phyloP scores from a whole-genome alignment of 2,888 invertebrate genomes.

The Melolontha melolontha region DNA sequence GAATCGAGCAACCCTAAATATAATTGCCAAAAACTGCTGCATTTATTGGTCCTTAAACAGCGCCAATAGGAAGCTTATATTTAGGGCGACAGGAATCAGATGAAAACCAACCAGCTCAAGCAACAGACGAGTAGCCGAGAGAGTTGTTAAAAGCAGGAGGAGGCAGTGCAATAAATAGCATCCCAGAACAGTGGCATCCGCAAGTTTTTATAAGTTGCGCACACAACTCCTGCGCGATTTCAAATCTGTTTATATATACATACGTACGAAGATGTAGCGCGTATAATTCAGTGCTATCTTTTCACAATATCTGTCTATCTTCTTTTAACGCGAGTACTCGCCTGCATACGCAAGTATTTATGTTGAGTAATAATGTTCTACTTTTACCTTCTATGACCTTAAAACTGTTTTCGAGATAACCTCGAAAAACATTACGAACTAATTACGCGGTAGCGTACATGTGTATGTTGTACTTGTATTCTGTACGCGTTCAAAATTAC shows the following conservation, averaged over 20 bases:
- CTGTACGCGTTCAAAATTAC: not conserved
- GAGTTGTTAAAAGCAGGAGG: constrained; percentile 8
- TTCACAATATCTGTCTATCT: not conserved
- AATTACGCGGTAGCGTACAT: constrained; percentile 3
- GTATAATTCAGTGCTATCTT: constrained; percentile 1
- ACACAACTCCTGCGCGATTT: too few species aligned
- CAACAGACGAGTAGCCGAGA: not conserved
- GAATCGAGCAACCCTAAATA: too few species aligned
- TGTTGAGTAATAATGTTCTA: constrained; percentile 40
- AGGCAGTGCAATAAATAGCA: constrained; percentile 23
- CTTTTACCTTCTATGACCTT: constrained; percentile 44
- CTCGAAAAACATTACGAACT: constrained; percentile 35
- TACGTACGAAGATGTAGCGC: too few species aligned
- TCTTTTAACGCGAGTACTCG: not conserved
- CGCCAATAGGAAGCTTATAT: constrained; percentile 26
- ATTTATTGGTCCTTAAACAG: constrained; percentile 6
- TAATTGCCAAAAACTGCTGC: constrained; percentile 6
- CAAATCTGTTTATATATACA: too few species aligned
- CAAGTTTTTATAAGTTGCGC: not conserved
- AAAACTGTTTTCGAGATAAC: constrained; percentile 36
- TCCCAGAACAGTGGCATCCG: constrained; percentile 10
- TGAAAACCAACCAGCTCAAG: not conserved
- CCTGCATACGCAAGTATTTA: constrained; percentile 11
- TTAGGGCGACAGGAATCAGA: constrained; percentile 22
- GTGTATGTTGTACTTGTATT: too few species aligned